phyloP scores from a whole-genome alignment of 2,113 vertebrate genomes.

The Propithecus coquereli region DNA sequence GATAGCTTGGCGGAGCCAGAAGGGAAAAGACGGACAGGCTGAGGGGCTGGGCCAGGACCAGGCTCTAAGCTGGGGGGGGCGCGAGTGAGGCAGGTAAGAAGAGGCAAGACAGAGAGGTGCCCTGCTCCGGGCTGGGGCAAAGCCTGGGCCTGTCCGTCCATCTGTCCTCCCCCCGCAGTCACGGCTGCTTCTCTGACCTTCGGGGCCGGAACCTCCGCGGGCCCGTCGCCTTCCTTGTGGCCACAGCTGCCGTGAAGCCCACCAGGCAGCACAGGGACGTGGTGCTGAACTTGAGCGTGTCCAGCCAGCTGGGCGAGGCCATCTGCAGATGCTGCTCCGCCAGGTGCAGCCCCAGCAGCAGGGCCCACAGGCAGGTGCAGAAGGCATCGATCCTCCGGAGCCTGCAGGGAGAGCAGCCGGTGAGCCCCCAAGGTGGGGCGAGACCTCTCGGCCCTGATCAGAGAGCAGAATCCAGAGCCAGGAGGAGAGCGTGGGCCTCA shows the following conservation, averaged over 20 bases:
- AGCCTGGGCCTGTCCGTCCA: slow-evolving; percentile 25
- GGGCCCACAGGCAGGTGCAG: slow-evolving; percentile 90
- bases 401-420: slow-evolving; percentile 72
- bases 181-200: slow-evolving; percentile 97
- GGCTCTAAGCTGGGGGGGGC: neutral
- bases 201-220: slow-evolving; percentile 90
- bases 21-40: too few relatives aligned
- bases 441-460: neutral
- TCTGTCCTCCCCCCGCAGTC: slow-evolving; percentile 81
- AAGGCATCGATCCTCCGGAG: slow-evolving; percentile 93
- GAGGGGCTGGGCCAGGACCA: neutral
- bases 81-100: slow-evolving; percentile 29
- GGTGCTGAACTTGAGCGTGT: slow-evolving; percentile 86
- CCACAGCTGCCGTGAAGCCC: slow-evolving; percentile 92
- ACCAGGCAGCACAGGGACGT: slow-evolving; percentile 92
- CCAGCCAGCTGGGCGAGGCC: slow-evolving; percentile 85
- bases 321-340: slow-evolving; percentile 83
- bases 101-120: slow-evolving; percentile 65
- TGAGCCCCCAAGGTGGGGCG: fast-evolving
- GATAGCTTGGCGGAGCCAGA: neutral
- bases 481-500: neutral
- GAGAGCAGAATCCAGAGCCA: neutral
- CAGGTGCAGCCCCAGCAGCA: slow-evolving; percentile 89
- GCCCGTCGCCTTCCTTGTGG: slow-evolving; percentile 88
- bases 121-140: slow-evolving; percentile 49